A percentile compares a stretch with the other conserved stretches of the same genome.
phyloP scores from a whole-genome alignment of 2,888 invertebrate genomes.

The Teinopalpus imperialis region DNA sequence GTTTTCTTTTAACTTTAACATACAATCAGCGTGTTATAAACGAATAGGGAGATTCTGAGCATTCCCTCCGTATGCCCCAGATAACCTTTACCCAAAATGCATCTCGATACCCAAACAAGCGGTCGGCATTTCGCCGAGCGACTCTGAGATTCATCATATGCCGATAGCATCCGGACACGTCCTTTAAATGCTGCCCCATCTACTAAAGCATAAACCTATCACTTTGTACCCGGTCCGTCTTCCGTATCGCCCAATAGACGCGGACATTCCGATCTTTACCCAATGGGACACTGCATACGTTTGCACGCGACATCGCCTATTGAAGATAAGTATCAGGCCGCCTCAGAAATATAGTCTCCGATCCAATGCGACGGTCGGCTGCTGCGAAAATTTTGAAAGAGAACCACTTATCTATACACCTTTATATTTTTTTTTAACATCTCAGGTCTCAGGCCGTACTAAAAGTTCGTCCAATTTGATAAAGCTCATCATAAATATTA shows the following conservation, averaged over 20 bases:
- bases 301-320: conserved; percentile 52
- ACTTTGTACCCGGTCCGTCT: conserved; percentile 24
- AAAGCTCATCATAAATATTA: too few relatives aligned
- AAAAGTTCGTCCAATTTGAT: too few relatives aligned
- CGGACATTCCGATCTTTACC: conserved; percentile 58
- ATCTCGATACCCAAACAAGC: conserved; percentile 19
- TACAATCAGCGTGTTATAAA: background rate
- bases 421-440: too few relatives aligned
- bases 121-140: conserved; percentile 17
- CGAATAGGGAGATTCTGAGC: background rate
- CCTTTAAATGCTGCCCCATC: conserved; percentile 43
- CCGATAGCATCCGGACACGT: conserved; percentile 48
- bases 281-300: conserved; percentile 52
- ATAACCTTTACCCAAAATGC: conserved; percentile 23
- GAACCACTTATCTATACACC: too few relatives aligned
- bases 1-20: too few relatives aligned
- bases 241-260: conserved; percentile 26
- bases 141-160: conserved; percentile 18
- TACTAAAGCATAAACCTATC: conserved; percentile 53
- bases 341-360: conserved; percentile 41
- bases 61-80: background rate
- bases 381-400: too few relatives aligned
- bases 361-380: conserved; percentile 30
- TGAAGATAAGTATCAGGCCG: conserved; percentile 61
- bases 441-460: too few relatives aligned